These are phyloP conservation scores for Agrypnia vestita DNA, from an alignment of 1,140 invertebrate genomes.

Conservation along the genomic window DNA sequence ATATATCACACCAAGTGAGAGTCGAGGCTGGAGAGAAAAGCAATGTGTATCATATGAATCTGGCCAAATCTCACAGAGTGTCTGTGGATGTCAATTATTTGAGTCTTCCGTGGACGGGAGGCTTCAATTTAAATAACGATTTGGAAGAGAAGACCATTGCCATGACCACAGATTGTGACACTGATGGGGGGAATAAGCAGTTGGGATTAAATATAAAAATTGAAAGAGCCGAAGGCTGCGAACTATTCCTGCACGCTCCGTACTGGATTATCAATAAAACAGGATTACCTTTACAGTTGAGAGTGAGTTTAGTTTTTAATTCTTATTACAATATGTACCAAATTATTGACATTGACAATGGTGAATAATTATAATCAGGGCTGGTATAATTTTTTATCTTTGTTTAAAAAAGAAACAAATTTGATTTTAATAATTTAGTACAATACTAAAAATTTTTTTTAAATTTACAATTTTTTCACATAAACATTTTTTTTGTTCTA, in stretches of 20 bases:
- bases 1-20: slow-evolving; percentile 73
- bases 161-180: slow-evolving; percentile 80
- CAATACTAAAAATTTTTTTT: no score
- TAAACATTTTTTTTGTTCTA: no score
- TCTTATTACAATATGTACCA: no score
- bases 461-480: no score
- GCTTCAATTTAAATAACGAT: slow-evolving; percentile 79
- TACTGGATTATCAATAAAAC: slow-evolving; percentile 96
- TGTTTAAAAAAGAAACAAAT: no score
- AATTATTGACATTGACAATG: no score
- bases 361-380: no score
- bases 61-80: slow-evolving; percentile 75
- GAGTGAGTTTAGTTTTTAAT: slow-evolving; percentile 71
- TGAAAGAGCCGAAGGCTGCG: slow-evolving; percentile 75
- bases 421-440: no score
- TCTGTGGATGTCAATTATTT: slow-evolving; percentile 81
- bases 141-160: slow-evolving; percentile 77
- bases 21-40: slow-evolving; percentile 83
- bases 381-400: no score
- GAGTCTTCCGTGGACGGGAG: slow-evolving; percentile 80
- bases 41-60: slow-evolving; percentile 79
- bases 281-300: slow-evolving; percentile 82
- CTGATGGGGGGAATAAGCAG: slow-evolving; percentile 78
- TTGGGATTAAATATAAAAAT: slow-evolving; percentile 80
- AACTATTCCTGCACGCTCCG: slow-evolving; percentile 84